A percentile compares a stretch with the other conserved stretches of the same genome.
Evolutionary conservation across 2,797 vertebrate species (phyloP).

Genomic region (Pelobates cultripes): DNA sequence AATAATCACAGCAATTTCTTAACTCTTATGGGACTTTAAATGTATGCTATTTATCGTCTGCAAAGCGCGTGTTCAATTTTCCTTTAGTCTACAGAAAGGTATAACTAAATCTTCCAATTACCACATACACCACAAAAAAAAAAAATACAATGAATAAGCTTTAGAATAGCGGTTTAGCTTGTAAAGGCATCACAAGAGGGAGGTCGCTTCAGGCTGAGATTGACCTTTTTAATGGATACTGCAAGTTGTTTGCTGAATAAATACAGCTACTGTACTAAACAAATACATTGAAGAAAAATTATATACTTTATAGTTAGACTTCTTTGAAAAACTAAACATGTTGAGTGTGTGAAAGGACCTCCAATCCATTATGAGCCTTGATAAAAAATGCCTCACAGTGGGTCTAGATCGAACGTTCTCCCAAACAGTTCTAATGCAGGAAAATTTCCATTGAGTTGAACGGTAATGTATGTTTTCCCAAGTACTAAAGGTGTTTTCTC

Average conservation of each 20-base stretch:
- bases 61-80: no score
- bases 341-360: not conserved
- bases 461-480: not conserved
- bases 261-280: not conserved
- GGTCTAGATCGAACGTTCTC: not conserved
- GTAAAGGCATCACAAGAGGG: not conserved
- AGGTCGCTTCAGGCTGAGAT: not conserved
- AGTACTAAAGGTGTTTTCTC: not conserved
- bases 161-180: not conserved
- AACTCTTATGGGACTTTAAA: no score
- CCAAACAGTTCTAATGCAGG: not conserved
- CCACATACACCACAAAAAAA: not conserved
- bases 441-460: not conserved
- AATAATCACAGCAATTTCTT: no score
- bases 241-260: constrained; percentile 6
- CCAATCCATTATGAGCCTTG: not conserved
- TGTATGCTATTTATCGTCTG: no score
- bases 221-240: constrained; percentile 13
- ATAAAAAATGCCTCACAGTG: not conserved
- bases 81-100: no score
- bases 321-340: not conserved
- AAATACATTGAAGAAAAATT: constrained; percentile 5
- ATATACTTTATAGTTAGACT: constrained; percentile 1
- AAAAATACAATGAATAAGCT: not conserved
- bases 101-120: no score